Conservation (phyloP, 2,888 invertebrate genomes). For the Trachelus stipa region DNA sequence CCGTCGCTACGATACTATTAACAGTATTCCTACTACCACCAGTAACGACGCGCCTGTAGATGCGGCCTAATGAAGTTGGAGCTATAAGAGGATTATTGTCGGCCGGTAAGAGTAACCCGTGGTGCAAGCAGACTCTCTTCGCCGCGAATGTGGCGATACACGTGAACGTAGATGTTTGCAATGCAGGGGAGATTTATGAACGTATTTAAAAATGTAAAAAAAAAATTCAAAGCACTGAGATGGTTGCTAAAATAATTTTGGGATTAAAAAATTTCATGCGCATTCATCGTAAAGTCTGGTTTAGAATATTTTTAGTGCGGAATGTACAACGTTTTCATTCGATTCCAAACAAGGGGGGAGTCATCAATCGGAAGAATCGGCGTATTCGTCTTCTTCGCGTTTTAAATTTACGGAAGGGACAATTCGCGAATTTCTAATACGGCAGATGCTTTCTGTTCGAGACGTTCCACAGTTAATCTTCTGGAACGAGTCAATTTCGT, state of each 20-base stretch:
- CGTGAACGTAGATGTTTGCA: constrained; percentile 12
- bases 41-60: constrained; percentile 21
- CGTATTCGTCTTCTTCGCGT: neutral
- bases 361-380: neutral
- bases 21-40: neutral
- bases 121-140: constrained; percentile 21
- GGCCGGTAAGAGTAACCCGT: constrained; percentile 29
- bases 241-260: neutral
- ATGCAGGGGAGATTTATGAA: constrained; percentile 33
- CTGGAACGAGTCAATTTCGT: constrained; percentile 55
- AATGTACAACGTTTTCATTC: neutral
- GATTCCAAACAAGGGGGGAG: neutral
- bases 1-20: neutral
- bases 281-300: neutral
- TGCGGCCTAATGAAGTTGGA: constrained; percentile 48
- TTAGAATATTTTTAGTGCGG: neutral
- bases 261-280: neutral
- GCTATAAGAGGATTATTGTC: constrained; percentile 52
- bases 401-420: neutral
- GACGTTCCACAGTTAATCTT: constrained; percentile 41
- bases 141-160: neutral
- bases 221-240: neutral
- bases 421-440: neutral
- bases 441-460: neutral
- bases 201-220: constrained; percentile 13